These are phyloP conservation scores for Pachyramphus minor DNA, from an alignment of 2,113 vertebrate genomes.

Conservation along the genomic window DNA sequence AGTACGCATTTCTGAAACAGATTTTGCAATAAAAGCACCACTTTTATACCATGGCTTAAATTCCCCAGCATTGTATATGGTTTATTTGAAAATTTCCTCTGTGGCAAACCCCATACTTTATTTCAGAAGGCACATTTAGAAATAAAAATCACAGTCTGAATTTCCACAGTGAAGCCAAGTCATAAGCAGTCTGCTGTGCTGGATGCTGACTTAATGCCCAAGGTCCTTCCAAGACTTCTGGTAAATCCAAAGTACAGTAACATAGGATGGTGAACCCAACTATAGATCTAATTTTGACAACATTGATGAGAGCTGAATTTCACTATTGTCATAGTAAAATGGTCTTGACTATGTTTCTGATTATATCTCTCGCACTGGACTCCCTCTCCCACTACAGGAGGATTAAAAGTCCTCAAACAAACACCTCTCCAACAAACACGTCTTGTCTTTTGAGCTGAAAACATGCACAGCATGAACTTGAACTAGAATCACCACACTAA, in stretches of 20 bases:
- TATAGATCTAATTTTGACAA: not conserved
- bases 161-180: not conserved
- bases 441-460: not conserved
- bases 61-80: not conserved
- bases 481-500: not conserved
- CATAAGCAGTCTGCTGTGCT: accelerated
- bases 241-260: not conserved
- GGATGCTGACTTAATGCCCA: not conserved
- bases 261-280: not conserved
- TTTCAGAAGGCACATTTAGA: not conserved
- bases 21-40: not conserved
- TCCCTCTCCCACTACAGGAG: not conserved
- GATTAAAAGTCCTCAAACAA: not conserved
- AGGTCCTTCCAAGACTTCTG: not conserved
- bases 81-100: not conserved
- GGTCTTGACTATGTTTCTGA: not conserved
- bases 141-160: not conserved
- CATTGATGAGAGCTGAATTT: not conserved
- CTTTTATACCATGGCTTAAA: accelerated
- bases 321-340: not conserved
- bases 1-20: not conserved
- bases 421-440: not conserved
- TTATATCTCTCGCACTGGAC: not conserved
- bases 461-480: not conserved
- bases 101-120: not conserved